Percentiles rank a stretch among this genome's conserved stretches.
Conservation (phyloP, 2,113 vertebrate species). For the Catharus minimus region DNA sequence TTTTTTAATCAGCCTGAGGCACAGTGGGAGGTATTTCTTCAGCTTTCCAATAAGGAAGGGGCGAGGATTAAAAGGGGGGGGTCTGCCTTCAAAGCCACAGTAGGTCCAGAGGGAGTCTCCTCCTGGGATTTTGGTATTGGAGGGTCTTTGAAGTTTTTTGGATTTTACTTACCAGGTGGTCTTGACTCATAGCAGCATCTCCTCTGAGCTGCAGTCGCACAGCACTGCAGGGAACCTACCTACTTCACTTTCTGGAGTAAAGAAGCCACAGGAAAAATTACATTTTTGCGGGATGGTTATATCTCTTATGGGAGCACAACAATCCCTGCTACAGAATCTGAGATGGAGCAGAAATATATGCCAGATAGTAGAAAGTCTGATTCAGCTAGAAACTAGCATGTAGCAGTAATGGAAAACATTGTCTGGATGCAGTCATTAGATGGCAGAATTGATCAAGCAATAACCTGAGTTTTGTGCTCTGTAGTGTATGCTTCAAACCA, state of each 20-base stretch:
- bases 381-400: background rate
- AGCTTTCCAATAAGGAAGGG: slow-evolving; percentile 37
- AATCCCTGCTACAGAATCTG: background rate
- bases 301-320: slow-evolving; percentile 26
- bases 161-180: slow-evolving; percentile 79
- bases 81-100: slow-evolving; percentile 70
- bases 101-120: slow-evolving; percentile 62
- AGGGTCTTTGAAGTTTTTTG: slow-evolving; percentile 78
- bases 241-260: slow-evolving; percentile 55
- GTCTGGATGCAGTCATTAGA: slow-evolving; percentile 59
- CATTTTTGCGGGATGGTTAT: background rate
- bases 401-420: background rate
- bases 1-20: slow-evolving; percentile 51
- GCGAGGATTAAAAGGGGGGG: background rate
- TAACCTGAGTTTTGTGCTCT: background rate
- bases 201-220: slow-evolving; percentile 48
- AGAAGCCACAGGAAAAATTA: slow-evolving; percentile 44
- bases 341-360: background rate
- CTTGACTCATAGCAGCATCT: slow-evolving; percentile 54
- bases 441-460: slow-evolving; percentile 75
- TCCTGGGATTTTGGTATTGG: slow-evolving; percentile 64
- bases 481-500: background rate
- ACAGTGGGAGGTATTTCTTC: slow-evolving; percentile 30
- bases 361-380: background rate
- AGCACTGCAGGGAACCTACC: slow-evolving; percentile 41